Base-by-base conservation (phyloP, 2,113 vertebrate species). In the Crocuta crocuta region DNA sequence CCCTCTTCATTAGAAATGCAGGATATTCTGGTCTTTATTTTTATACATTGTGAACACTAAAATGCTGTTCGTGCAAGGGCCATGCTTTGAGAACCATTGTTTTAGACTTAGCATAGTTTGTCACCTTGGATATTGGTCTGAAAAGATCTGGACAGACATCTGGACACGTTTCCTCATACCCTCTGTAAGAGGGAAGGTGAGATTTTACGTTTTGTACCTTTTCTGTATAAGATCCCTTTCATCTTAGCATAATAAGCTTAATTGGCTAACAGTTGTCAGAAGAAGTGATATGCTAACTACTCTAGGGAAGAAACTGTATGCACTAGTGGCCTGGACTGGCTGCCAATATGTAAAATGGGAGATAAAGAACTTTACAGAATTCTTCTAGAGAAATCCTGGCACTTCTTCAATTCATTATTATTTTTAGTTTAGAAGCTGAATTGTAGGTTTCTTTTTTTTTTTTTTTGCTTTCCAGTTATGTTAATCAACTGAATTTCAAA, bases 391-490 rank as follows among this genome's bases (percentile, higher is more conserved):
- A 70, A 91, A 89, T 58, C 28, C 7, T 81, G n/a, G 15, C 1
- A 88, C 45, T 82, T 82, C 26, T 31, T 31, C 39, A 4, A 11
- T 33, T 63, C n/a, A 31, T 71, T 76, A 13, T 24, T 66, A 13
- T 43, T 91, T 91, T 87, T 89, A 78, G 28, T 35, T 68, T 82
- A 53, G 53, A 94, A 81, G 31, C 3, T 82, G 31, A 74, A 71
- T 50, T 97, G 71, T 95, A 76, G 53, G 16, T 73, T 87, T 33
- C 4, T 39, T 65, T 71, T 95, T 95, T 71, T 76, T 39, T 71
- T 80, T 43, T 23, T 82, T 89, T 39, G 15, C 8, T 88, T 95
- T 95, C 16, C 3, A 45, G 26, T 45, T 93, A 84, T 55, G 10
- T 76, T 85, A 85, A 39, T 63, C 89, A 80, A 81, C 7, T 73